Conservation (phyloP, 1,140 invertebrate species). For the Saccostrea cuccullata region DNA sequence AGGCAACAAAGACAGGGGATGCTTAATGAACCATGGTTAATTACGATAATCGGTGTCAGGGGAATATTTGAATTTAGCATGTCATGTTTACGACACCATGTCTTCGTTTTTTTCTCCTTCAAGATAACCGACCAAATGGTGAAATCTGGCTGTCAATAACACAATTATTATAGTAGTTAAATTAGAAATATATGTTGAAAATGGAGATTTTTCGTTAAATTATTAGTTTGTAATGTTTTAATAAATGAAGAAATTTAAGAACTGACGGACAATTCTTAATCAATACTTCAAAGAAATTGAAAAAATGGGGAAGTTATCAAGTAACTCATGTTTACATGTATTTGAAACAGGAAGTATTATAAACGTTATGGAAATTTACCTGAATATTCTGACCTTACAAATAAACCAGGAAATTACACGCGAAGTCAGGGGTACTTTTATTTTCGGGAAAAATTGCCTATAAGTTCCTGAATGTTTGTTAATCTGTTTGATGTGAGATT, state of each 20-base stretch:
- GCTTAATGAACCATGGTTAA: constrained; percentile 23
- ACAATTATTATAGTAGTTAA: background rate
- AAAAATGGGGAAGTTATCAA: background rate
- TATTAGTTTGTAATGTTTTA: background rate
- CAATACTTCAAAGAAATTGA: background rate
- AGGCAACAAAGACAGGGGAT: constrained; percentile 4
- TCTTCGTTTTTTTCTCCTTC: background rate
- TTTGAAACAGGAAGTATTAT: background rate
- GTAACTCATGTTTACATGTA: background rate
- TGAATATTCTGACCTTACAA: no score
- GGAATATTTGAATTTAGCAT: background rate
- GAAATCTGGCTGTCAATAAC: background rate
- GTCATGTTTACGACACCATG: constrained; percentile 15
- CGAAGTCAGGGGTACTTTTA: no score
- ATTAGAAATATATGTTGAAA: background rate
- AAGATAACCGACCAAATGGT: background rate
- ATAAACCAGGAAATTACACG: no score
- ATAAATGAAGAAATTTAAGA: background rate
- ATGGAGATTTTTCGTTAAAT: background rate
- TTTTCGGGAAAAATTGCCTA: no score
- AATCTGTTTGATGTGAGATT: no score
- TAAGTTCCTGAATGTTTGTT: no score
- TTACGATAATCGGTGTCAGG: constrained; percentile 5
- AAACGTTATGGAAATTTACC: background rate
- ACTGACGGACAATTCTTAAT: background rate